Conservation (phyloP, 2,888 invertebrate species). For the Tenthredo distinguenda region DNA sequence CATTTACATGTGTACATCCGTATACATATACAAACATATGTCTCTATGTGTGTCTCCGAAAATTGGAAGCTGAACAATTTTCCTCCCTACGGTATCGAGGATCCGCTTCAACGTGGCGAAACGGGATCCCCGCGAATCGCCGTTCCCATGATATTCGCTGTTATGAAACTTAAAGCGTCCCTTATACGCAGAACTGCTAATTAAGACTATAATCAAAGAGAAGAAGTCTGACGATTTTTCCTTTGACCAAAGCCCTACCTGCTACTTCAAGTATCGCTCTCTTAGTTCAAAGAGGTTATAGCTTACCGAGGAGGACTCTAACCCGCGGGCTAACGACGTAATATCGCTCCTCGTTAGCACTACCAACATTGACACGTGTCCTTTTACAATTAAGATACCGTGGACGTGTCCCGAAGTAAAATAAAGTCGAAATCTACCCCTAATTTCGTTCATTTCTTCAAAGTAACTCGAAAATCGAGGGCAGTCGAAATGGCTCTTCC, state of each 20-base stretch:
- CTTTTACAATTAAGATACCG: background rate
- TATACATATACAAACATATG: background rate
- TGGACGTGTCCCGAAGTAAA: background rate
- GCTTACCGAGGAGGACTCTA: background rate
- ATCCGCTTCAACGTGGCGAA: background rate
- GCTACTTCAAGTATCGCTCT: background rate
- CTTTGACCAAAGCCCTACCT: background rate
- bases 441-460: background rate
- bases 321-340: background rate
- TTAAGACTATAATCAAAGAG: constrained; percentile 2
- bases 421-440: background rate
- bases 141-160: background rate
- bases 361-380: background rate
- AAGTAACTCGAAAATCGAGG: background rate
- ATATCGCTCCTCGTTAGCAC: constrained; percentile 9
- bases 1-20: background rate
- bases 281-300: constrained; percentile 20
- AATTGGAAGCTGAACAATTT: background rate
- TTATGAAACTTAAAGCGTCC: background rate
- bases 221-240: background rate
- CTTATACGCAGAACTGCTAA: background rate
- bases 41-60: background rate
- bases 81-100: too few relatives aligned
- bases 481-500: background rate
- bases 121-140: background rate